Percentiles rank a stretch among this genome's conserved stretches.
phyloP scores from a whole-genome alignment of 2,888 invertebrate species.

The Orthosia gracilis region DNA sequence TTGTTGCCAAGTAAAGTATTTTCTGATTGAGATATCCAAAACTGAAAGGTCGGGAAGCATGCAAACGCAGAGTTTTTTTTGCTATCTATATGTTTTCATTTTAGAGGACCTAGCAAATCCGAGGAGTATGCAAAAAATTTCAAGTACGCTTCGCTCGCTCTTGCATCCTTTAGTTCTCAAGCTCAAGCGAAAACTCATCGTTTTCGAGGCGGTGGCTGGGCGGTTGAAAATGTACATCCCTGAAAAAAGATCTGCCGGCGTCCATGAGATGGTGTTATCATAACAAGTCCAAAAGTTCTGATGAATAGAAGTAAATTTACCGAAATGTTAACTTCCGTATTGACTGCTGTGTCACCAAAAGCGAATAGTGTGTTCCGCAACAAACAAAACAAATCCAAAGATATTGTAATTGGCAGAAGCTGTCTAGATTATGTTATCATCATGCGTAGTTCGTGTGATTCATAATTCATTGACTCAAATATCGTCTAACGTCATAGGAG shows the following conservation, averaged over 20 bases:
- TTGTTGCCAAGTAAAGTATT: conserved; percentile 93
- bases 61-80: too few relatives aligned
- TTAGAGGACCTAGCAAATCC: too few relatives aligned
- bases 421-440: conserved; percentile 18
- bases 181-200: too few relatives aligned
- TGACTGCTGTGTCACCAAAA: neutral
- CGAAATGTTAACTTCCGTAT: neutral
- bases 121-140: too few relatives aligned
- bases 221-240: too few relatives aligned
- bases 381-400: conserved; percentile 21
- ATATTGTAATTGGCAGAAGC: neutral
- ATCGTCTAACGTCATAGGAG: conserved; percentile 13
- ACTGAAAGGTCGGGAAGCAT: neutral
- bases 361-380: neutral
- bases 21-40: conserved; percentile 1
- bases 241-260: too few relatives aligned
- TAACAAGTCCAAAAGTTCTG: neutral
- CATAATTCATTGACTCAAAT: conserved; percentile 35
- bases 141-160: too few relatives aligned
- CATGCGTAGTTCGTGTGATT: conserved; percentile 49
- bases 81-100: too few relatives aligned
- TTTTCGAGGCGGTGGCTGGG: too few relatives aligned
- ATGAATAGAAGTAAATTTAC: neutral
- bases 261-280: neutral
- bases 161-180: too few relatives aligned